These are phyloP conservation scores for Papilio elwesi DNA, from an alignment of 2,888 invertebrate genomes.

Conservation along the genomic window DNA sequence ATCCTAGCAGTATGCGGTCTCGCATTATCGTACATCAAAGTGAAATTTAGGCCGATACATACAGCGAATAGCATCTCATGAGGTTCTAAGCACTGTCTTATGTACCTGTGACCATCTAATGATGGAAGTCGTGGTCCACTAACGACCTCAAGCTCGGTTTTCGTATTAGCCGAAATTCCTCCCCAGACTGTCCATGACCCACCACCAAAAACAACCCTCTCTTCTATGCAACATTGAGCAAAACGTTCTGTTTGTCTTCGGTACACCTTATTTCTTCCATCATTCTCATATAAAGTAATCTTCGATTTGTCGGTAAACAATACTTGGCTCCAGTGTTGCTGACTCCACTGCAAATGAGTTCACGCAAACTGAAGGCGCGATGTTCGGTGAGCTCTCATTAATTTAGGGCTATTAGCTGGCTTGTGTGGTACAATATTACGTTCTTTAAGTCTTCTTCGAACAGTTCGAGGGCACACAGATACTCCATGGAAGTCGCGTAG, in stretches of 20 bases:
- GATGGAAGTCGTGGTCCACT: conserved; percentile 21
- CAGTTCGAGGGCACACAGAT: too few species aligned
- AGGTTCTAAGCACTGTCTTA: conserved; percentile 31
- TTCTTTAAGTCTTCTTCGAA: too few species aligned
- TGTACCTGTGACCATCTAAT: conserved; percentile 10
- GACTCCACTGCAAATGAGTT: too few species aligned
- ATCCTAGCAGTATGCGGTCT: conserved; percentile 31
- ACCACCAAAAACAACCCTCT: conserved; percentile 20
- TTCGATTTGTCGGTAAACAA: too few species aligned
- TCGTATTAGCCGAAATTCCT: conserved; percentile 30
- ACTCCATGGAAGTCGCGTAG: too few species aligned
- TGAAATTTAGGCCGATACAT: conserved; percentile 36
- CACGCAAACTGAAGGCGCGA: too few species aligned
- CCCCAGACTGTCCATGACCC: conserved; percentile 32
- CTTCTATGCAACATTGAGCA: background rate
- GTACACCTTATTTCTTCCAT: too few species aligned
- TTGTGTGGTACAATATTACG: too few species aligned
- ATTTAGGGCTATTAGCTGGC: too few species aligned
- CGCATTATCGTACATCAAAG: conserved; percentile 40
- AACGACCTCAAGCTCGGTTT: conserved; percentile 40
- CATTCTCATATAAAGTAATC: too few species aligned
- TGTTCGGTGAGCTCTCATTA: too few species aligned
- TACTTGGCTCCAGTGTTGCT: too few species aligned
- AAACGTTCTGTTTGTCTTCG: background rate
- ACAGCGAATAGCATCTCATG: conserved; percentile 37